Evolutionary conservation across 2,113 vertebrate species (phyloP).

Genomic region (Tyto alba): DNA sequence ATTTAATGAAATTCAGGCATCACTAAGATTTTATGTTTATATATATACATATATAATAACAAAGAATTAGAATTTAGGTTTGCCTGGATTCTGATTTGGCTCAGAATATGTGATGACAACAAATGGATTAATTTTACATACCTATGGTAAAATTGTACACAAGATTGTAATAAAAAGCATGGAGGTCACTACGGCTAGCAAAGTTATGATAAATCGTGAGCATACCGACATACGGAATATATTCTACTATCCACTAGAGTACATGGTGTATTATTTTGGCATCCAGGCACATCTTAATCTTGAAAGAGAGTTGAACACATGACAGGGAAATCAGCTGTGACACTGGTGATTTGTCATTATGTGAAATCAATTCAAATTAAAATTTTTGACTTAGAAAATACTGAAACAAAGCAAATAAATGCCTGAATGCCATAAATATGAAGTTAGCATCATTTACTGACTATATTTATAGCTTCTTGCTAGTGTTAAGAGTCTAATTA

Average conservation of each 20-base stretch:
- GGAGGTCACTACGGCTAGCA: background rate
- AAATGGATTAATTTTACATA: background rate
- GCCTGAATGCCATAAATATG: background rate
- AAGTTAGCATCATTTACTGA: background rate
- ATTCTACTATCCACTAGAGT: background rate
- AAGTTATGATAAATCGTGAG: background rate
- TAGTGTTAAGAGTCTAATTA: background rate
- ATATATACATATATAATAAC: background rate
- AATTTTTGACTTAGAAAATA: background rate
- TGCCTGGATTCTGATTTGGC: background rate
- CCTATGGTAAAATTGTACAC: background rate
- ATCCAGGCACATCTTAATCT: background rate
- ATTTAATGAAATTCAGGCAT: constrained; percentile 26
- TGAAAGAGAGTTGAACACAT: background rate
- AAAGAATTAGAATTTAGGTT: background rate
- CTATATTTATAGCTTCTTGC: background rate
- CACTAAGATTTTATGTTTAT: background rate
- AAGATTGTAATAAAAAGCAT: background rate
- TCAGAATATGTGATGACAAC: constrained; percentile 5
- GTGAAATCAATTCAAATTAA: background rate
- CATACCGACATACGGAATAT: background rate
- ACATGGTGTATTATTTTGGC: background rate
- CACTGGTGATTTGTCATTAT: background rate
- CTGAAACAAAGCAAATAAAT: background rate
- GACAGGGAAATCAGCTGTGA: background rate